Base-by-base conservation (phyloP, 2,113 vertebrate species). In the Rhinoptilus africanus region DNA sequence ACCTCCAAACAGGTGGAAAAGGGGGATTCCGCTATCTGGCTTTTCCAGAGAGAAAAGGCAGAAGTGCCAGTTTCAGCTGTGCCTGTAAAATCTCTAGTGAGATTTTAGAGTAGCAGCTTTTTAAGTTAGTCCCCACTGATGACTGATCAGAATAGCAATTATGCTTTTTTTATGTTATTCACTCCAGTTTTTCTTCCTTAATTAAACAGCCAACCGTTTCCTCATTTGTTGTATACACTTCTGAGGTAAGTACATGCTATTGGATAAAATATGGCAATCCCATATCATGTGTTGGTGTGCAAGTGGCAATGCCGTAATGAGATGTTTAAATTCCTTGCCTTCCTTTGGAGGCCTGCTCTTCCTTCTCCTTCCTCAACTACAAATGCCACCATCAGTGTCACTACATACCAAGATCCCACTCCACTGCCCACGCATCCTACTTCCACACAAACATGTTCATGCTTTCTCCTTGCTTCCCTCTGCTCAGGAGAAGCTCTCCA, bases 181-280 rank as follows among this genome's bases (percentile, higher is more conserved):
- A 37, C 51, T 94, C 91, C 74, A 79, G 53, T 91, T 75, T 91
- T 87, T 34, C 34, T 96, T 75, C 64, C 69, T 91, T 95, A 85
- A 91, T 96, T 92, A 87, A 94, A 82, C 27, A 91, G 56, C 66
- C 92, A 89, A 72, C 66, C 19, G 4, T 39, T 74, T 93, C 69
- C n/a, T 73, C 69, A 63, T 80, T 87, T 63, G 67, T 72, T 81
- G 24, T 27, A 21, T 50, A 71, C 24, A 77, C n/a, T 72, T 96
- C 71, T 76, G 78, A 94, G 67, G 20, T 83, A 63, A 14, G 35
- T 26, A 26, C 15, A 37, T 51, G 56, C 56, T 84, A 72, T 13
- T 10, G 20, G 71, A 64, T 48, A 76, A 93, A 79, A 79, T 21
- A 73, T 5, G 23, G 21, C 34, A 82, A 26, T 51, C 30, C 35